phyloP scores from a whole-genome alignment of 2,113 vertebrate genomes.

The Echinops telfairi region DNA sequence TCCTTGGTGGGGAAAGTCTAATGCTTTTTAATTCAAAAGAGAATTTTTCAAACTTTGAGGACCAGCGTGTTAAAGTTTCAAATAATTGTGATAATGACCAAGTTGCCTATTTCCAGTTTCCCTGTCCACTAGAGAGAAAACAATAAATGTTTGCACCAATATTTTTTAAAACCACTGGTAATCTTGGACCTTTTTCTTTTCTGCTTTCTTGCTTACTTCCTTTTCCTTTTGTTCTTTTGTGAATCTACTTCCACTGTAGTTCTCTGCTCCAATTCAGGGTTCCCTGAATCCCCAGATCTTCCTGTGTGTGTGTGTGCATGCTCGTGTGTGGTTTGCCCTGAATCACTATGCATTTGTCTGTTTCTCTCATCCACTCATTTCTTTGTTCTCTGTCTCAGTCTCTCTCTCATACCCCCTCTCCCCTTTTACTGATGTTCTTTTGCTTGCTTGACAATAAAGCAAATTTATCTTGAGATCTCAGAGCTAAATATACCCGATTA shows the following conservation, averaged over 20 bases:
- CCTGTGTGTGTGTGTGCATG: background rate
- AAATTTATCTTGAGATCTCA: constrained; percentile 10
- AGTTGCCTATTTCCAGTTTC: background rate
- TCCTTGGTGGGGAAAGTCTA: background rate
- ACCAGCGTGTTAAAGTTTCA: background rate
- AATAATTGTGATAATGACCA: background rate
- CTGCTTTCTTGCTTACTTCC: background rate
- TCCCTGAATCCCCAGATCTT: background rate
- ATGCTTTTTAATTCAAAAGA: constrained; percentile 15
- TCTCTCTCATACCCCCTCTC: background rate
- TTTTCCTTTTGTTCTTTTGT: background rate
- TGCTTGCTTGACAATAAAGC: no score
- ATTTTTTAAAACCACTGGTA: background rate
- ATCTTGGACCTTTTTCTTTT: background rate
- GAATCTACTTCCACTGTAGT: background rate
- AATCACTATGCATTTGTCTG: background rate
- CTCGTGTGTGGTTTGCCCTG: background rate
- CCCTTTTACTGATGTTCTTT: background rate
- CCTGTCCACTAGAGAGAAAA: background rate
- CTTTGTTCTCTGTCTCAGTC: background rate
- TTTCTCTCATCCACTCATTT: background rate
- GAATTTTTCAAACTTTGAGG: background rate
- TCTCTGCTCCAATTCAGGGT: background rate
- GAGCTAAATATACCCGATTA: background rate
- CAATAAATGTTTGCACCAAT: background rate